These are phyloP conservation scores for Labia minor DNA, from an alignment of 2,888 invertebrate genomes.

Conservation along the genomic window DNA sequence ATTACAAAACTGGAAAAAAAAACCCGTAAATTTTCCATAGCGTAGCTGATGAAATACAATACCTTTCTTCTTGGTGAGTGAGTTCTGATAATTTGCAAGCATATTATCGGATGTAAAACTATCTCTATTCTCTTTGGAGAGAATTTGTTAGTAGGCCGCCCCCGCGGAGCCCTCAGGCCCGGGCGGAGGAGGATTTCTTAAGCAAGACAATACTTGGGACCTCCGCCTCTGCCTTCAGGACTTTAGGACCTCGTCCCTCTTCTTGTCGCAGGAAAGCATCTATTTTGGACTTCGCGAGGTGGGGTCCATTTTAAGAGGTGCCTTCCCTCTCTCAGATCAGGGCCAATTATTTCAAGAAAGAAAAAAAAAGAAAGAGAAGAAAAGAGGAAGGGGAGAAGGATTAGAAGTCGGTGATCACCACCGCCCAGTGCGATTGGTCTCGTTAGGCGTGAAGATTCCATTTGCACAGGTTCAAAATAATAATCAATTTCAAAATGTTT, in stretches of 20 bases:
- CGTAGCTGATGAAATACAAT: too few relatives aligned
- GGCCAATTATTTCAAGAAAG: background rate
- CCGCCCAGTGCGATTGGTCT: background rate
- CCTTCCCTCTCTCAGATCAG: background rate
- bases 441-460: constrained; percentile 8
- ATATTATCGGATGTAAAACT: background rate
- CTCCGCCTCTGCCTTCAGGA: constrained; percentile 1
- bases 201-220: constrained; percentile 13
- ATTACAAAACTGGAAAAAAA: too few relatives aligned
- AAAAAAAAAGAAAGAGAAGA: background rate
- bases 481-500: background rate
- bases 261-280: background rate
- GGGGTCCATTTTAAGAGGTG: background rate
- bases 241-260: background rate
- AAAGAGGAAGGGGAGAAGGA: background rate
- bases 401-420: background rate
- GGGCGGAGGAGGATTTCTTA: constrained; percentile 8
- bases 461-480: background rate
- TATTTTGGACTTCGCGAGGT: constrained; percentile 3
- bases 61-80: too few relatives aligned
- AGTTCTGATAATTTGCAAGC: background rate
- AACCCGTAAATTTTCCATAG: too few relatives aligned
- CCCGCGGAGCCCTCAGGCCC: background rate
- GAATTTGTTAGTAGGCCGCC: constrained; percentile 13
- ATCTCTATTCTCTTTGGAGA: background rate